These are phyloP conservation scores for Telenomus remus DNA, from an alignment of 1,140 invertebrate species.

Conservation along the genomic window DNA sequence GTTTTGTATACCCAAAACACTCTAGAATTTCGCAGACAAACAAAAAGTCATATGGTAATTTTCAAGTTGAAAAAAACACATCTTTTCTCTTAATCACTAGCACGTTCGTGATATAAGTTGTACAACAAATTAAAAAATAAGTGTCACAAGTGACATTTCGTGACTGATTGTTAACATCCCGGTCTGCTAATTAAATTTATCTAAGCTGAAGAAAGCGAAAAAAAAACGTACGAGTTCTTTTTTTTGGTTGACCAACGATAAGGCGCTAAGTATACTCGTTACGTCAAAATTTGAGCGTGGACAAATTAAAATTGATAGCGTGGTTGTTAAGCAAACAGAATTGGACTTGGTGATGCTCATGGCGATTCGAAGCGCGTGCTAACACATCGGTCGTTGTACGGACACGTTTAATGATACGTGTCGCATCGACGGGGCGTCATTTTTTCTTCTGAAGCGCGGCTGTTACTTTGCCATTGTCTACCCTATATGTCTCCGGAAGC, in stretches of 20 bases:
- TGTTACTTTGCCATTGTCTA: constrained; percentile 71
- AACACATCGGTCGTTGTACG: constrained; percentile 69
- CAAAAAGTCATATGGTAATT: neutral
- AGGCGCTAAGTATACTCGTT: constrained; percentile 7
- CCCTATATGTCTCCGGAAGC: constrained; percentile 77
- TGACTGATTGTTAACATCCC: constrained; percentile 57
- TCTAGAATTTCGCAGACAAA: neutral
- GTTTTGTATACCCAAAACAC: neutral
- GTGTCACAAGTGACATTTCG: constrained; percentile 50
- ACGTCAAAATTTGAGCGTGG: constrained; percentile 21
- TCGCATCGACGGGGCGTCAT: constrained; percentile 43
- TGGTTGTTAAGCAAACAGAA: neutral
- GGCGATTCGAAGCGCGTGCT: constrained; percentile 64
- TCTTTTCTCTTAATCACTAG: neutral
- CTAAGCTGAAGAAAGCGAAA: constrained; percentile 16
- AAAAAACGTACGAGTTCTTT: constrained; percentile 12
- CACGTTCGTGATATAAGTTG: constrained; percentile 7
- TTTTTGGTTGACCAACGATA: constrained; percentile 19
- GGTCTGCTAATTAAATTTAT: constrained; percentile 57
- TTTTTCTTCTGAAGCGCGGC: constrained; percentile 49
- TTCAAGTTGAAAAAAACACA: neutral
- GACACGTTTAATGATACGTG: constrained; percentile 70
- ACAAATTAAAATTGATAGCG: constrained; percentile 41
- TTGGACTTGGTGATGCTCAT: constrained; percentile 37
- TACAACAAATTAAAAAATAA: constrained; percentile 53